phyloP scores from a whole-genome alignment of 2,797 vertebrate genomes.

The Paguma larvata region DNA sequence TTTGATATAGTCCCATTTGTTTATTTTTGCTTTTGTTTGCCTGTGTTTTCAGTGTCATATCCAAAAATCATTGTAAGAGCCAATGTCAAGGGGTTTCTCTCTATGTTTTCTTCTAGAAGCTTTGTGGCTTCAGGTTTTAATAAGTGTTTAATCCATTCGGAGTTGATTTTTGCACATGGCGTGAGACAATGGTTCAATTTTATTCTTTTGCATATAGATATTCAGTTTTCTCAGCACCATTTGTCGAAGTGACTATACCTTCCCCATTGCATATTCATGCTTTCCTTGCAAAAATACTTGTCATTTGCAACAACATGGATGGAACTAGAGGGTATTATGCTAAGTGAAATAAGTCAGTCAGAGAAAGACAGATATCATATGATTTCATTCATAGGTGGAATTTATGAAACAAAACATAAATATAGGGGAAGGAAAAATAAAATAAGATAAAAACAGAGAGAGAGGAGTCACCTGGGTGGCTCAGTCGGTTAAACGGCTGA shows the following conservation, averaged over 20 bases:
- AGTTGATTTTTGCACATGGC: not conserved
- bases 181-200: not conserved
- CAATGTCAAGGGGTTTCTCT: not conserved
- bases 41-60: not conserved
- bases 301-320: too few species aligned
- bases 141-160: not conserved
- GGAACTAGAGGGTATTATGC: too few species aligned
- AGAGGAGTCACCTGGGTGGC: too few species aligned
- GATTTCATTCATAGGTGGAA: too few species aligned
- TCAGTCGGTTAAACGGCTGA: too few species aligned
- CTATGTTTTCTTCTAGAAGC: not conserved
- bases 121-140: not conserved
- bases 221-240: not conserved
- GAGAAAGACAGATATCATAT: too few species aligned
- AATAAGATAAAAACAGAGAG: too few species aligned
- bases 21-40: not conserved
- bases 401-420: too few species aligned
- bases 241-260: not conserved
- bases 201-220: not conserved
- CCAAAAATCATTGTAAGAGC: not conserved
- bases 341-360: too few species aligned
- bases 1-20: not conserved
- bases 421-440: too few species aligned
- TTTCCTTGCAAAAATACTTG: not conserved
- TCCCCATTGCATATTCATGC: not conserved